These are phyloP conservation scores for Tenthredo scrophulariae DNA, from an alignment of 2,888 invertebrate species.

Conservation along the genomic window DNA sequence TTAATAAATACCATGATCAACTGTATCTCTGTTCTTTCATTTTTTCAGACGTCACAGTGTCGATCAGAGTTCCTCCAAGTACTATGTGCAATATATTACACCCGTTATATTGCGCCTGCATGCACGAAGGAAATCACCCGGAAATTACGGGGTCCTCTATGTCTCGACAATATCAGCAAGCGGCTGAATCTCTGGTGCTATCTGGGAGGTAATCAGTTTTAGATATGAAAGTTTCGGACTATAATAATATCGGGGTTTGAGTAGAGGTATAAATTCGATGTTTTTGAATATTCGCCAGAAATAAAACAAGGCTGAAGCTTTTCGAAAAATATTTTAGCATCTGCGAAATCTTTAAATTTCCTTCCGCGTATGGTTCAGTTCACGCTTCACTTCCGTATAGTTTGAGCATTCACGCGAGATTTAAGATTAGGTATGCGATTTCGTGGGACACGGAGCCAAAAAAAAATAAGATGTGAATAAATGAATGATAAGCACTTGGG, in stretches of 20 bases:
- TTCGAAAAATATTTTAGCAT: background rate
- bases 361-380: background rate
- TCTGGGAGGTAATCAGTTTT: constrained; percentile 74
- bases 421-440: background rate
- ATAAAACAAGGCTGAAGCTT: background rate
- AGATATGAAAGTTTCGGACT: background rate
- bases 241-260: background rate
- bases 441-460: background rate
- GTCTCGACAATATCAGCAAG: constrained; percentile 84
- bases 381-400: background rate
- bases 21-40: constrained; percentile 21
- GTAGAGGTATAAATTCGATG: background rate
- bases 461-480: constrained; percentile 16
- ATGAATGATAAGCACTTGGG: constrained; percentile 29
- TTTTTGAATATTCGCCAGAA: background rate
- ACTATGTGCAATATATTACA: constrained; percentile 87
- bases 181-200: constrained; percentile 82
- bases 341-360: background rate
- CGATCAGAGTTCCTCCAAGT: constrained; percentile 82
- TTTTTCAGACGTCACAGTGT: constrained; percentile 85
- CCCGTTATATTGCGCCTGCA: constrained; percentile 86
- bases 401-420: background rate
- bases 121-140: constrained; percentile 82
- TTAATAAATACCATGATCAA: background rate
- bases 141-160: constrained; percentile 82